phyloP scores from a whole-genome alignment of 2,888 invertebrate genomes.

The Tetrapedia diversipes region DNA sequence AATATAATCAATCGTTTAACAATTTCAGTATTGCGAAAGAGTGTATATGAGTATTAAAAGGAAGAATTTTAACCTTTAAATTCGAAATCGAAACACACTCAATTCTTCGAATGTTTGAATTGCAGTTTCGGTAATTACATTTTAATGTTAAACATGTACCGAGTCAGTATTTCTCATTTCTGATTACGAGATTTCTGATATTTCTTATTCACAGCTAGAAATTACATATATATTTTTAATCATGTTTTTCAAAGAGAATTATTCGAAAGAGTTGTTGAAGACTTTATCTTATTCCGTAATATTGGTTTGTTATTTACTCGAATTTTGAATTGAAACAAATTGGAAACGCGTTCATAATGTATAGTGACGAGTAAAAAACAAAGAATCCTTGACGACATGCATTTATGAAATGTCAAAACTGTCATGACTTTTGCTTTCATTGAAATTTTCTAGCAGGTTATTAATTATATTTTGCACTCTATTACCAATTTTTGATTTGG shows the following conservation, averaged over 20 bases:
- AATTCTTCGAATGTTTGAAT: no score
- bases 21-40: no score
- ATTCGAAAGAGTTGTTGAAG: slow-evolving; percentile 14
- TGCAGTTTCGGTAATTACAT: no score
- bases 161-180: no score
- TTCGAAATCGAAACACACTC: no score
- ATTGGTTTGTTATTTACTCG: not conserved
- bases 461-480: not conserved
- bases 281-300: slow-evolving; percentile 1
- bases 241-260: not conserved
- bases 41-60: no score
- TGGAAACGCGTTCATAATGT: not conserved
- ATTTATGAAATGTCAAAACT: slow-evolving; percentile 16
- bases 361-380: slow-evolving; percentile 44
- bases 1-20: no score
- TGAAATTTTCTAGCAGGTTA: slow-evolving; percentile 14
- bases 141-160: no score
- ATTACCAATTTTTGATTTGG: not conserved
- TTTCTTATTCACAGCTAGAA: not conserved
- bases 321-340: not conserved
- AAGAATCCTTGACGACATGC: slow-evolving; percentile 23
- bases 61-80: no score
- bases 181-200: no score
- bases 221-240: slow-evolving; percentile 23
- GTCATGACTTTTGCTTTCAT: not conserved